phyloP scores from a whole-genome alignment of 2,113 vertebrate species.

The Solea solea region DNA sequence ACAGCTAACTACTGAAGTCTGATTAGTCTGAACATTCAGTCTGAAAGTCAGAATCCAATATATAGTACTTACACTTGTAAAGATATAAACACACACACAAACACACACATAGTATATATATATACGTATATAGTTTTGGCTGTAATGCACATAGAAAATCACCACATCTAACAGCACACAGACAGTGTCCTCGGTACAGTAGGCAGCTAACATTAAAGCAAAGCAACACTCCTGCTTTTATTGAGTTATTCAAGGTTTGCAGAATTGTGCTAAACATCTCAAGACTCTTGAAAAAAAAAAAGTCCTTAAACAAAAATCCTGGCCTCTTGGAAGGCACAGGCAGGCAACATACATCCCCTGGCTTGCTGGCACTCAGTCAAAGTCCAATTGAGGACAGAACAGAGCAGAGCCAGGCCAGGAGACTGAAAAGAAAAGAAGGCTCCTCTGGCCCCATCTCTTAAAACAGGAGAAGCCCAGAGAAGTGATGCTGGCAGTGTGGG shows the following conservation, averaged over 20 bases:
- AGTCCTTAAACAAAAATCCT: conserved; percentile 69
- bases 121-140: not conserved
- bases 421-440: conserved; percentile 78
- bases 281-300: conserved; percentile 69
- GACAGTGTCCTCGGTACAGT: conserved; percentile 20
- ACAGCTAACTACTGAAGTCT: too few relatives aligned
- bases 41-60: too few relatives aligned
- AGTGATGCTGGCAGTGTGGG: conserved; percentile 84
- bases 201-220: conserved; percentile 39
- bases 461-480: conserved; percentile 74
- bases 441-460: conserved; percentile 72
- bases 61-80: too few relatives aligned
- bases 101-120: not conserved
- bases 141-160: conserved; percentile 2
- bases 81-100: too few relatives aligned
- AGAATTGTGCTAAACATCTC: conserved; percentile 74
- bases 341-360: conserved; percentile 77
- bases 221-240: conserved; percentile 37
- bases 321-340: conserved; percentile 76
- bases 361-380: conserved; percentile 80
- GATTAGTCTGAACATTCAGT: too few relatives aligned
- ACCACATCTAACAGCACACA: conserved; percentile 3
- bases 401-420: conserved; percentile 72
- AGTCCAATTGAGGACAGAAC: conserved; percentile 83
- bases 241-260: conserved; percentile 57